phyloP scores from a whole-genome alignment of 2,888 invertebrate genomes.

The Oegoconia quadripuncta region DNA sequence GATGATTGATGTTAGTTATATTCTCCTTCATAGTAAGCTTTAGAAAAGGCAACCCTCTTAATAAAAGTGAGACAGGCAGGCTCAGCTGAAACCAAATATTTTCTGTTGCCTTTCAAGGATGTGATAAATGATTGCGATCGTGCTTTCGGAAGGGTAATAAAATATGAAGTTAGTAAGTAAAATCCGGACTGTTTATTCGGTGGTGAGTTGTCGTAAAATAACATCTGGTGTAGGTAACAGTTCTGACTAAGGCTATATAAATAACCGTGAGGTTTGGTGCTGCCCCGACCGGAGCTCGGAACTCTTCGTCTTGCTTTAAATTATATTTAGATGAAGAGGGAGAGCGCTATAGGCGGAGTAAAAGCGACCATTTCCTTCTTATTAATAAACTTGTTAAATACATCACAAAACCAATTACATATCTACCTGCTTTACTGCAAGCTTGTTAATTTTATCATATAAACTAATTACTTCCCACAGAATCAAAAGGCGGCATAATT shows the following conservation, averaged over 20 bases:
- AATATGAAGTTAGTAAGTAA: conserved; percentile 20
- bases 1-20: neutral
- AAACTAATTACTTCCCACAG: no score
- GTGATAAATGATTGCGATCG: conserved; percentile 17
- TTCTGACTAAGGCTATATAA: conserved; percentile 73
- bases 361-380: no score
- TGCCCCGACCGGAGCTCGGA: conserved; percentile 37
- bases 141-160: conserved; percentile 15
- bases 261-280: conserved; percentile 57
- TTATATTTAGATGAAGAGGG: conserved; percentile 23
- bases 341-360: neutral
- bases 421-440: no score
- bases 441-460: no score
- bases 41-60: conserved; percentile 2
- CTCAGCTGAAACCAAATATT: conserved; percentile 16
- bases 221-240: conserved; percentile 73
- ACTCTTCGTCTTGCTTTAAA: conserved; percentile 8
- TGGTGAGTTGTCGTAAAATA: conserved; percentile 67
- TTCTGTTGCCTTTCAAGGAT: conserved; percentile 13
- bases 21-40: neutral
- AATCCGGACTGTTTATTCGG: conserved; percentile 56
- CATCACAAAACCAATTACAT: no score
- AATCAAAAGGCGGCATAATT: no score
- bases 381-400: no score
- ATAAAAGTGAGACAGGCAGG: conserved; percentile 12